A percentile compares a stretch with the other conserved stretches of the same genome.
These are phyloP conservation scores for Drosophila cracens DNA, from an alignment of 2,888 invertebrate genomes.

Conservation along the genomic window DNA sequence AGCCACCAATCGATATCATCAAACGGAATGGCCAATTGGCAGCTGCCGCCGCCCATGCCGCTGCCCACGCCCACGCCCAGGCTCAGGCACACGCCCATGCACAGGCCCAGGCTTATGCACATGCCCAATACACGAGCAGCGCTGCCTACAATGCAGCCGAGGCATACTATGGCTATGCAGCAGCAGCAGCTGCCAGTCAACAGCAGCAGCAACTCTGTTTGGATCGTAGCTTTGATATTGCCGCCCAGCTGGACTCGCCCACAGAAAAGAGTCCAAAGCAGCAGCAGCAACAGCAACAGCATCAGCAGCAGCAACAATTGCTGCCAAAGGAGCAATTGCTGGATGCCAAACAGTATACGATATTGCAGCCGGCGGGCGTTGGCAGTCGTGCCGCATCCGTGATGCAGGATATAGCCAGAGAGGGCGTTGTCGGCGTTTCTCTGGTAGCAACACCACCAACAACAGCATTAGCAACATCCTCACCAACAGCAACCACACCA, in stretches of 20 bases:
- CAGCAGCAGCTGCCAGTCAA: slow-evolving; percentile 67
- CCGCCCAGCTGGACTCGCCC: slow-evolving; percentile 51
- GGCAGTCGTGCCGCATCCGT: slow-evolving; percentile 93
- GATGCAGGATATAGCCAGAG: slow-evolving; percentile 90
- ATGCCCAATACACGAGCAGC: slow-evolving; percentile 61
- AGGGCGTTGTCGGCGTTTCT: slow-evolving; percentile 88
- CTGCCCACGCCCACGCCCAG: slow-evolving; percentile 59
- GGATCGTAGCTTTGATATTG: slow-evolving; percentile 54
- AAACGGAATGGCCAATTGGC: slow-evolving; percentile 85
- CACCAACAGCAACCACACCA: slow-evolving; percentile 53
- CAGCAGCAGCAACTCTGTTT: slow-evolving; percentile 49
- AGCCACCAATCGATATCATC: slow-evolving; percentile 89
- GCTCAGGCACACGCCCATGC: slow-evolving; percentile 49
- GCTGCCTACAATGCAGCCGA: slow-evolving; percentile 72
- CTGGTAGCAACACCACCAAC: slow-evolving; percentile 69
- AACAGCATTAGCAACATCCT: slow-evolving; percentile 8
- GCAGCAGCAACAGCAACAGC: slow-evolving; percentile 2
- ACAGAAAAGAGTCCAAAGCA: slow-evolving; percentile 22
- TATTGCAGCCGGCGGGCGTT: slow-evolving; percentile 92
- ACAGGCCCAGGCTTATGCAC: slow-evolving; percentile 48
- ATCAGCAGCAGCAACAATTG: slow-evolving; percentile 1
- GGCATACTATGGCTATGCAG: slow-evolving; percentile 78
- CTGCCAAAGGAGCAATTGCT: slow-evolving; percentile 33
- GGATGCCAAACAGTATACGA: slow-evolving; percentile 92
- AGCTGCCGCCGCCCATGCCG: slow-evolving; percentile 63